phyloP scores from a whole-genome alignment of 1,140 invertebrate species.

The Charaxes varanes region DNA sequence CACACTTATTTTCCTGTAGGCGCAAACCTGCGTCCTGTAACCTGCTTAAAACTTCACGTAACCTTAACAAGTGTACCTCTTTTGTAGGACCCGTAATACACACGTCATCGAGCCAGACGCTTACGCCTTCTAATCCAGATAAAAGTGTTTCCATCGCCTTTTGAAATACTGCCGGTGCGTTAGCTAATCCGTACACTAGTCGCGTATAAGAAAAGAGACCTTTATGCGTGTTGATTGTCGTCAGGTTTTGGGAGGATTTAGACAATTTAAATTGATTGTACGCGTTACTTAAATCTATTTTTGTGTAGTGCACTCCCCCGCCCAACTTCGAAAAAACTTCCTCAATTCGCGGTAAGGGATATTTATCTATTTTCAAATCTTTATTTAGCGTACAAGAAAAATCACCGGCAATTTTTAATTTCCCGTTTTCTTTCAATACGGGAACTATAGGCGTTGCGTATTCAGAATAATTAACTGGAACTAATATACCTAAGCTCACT shows the following conservation, averaged over 20 bases:
- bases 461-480: conserved; percentile 15
- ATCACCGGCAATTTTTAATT: conserved; percentile 29
- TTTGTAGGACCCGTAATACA: conserved; percentile 21
- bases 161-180: conserved; percentile 44
- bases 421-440: conserved; percentile 23
- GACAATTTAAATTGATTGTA: conserved; percentile 37
- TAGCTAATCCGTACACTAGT: conserved; percentile 40
- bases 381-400: conserved; percentile 28
- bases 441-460: conserved; percentile 34
- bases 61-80: conserved; percentile 14
- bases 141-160: conserved; percentile 40
- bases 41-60: conserved; percentile 28
- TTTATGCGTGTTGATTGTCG: conserved; percentile 39
- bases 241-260: conserved; percentile 28
- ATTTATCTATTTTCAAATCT: conserved; percentile 26
- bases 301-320: conserved; percentile 29
- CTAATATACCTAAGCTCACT: conserved; percentile 25
- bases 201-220: conserved; percentile 40
- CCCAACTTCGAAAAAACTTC: conserved; percentile 29
- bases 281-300: conserved; percentile 40
- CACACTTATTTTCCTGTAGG: conserved; percentile 39
- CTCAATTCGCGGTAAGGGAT: conserved; percentile 27
- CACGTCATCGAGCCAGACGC: conserved; percentile 30
- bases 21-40: conserved; percentile 24
- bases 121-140: conserved; percentile 28